Percentiles rank a stretch among this genome's conserved stretches.
phyloP scores from a whole-genome alignment of 2,888 invertebrate species.

The Orgyia antiqua region DNA sequence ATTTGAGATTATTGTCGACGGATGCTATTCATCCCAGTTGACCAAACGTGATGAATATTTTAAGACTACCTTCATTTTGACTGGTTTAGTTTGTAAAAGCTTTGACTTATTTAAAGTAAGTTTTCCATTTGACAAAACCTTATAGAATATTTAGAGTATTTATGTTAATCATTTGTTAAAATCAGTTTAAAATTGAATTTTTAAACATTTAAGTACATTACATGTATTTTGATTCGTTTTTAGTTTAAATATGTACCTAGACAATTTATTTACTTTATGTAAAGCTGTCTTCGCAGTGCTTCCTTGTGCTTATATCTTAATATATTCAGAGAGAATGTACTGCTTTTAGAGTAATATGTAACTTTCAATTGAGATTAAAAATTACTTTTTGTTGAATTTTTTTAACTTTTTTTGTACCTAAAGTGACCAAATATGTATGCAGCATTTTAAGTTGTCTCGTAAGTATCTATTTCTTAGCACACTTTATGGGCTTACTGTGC shows the following conservation, averaged over 20 bases:
- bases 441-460: too few relatives aligned
- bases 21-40: not conserved
- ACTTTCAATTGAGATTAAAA: not conserved
- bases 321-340: slow-evolving; percentile 70
- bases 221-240: slow-evolving; percentile 6
- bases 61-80: slow-evolving; percentile 12
- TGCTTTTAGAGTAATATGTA: slow-evolving; percentile 19
- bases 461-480: too few relatives aligned
- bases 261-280: slow-evolving; percentile 49
- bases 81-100: slow-evolving; percentile 16
- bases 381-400: not conserved
- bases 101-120: too few relatives aligned
- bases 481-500: too few relatives aligned
- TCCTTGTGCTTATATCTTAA: slow-evolving; percentile 64
- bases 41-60: slow-evolving; percentile 1
- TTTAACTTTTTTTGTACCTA: too few relatives aligned
- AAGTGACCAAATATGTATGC: too few relatives aligned
- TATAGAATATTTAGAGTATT: not conserved
- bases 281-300: slow-evolving; percentile 52
- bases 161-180: slow-evolving; percentile 1
- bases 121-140: slow-evolving; percentile 12
- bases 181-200: slow-evolving; percentile 15
- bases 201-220: slow-evolving; percentile 7
- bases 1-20: not conserved
- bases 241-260: slow-evolving; percentile 7